phyloP scores from a whole-genome alignment of 2,113 vertebrate genomes.

The Cebus imitator region DNA sequence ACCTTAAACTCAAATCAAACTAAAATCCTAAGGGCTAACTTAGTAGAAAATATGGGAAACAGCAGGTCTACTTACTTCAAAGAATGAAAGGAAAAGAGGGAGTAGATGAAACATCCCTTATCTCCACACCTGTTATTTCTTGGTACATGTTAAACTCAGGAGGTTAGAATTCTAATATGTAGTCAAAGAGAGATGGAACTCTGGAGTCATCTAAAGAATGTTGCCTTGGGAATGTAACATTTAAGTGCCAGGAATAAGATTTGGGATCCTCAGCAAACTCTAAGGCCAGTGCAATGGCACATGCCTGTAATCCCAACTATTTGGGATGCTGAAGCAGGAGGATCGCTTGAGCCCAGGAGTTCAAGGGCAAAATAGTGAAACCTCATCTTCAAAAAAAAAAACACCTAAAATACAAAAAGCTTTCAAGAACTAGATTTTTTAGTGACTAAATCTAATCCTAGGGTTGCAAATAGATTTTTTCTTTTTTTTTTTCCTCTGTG shows the following conservation, averaged over 20 bases:
- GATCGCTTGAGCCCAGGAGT: background rate
- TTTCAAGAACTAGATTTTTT: slow-evolving; percentile 7
- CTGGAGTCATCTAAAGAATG: background rate
- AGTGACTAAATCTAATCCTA: background rate
- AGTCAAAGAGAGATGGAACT: background rate
- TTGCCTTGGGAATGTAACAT: background rate
- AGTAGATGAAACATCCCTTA: background rate
- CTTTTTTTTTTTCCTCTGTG: too few species aligned
- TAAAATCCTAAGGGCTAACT: background rate
- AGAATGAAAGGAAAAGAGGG: background rate
- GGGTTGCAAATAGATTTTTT: background rate
- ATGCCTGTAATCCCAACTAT: background rate
- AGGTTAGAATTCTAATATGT: background rate
- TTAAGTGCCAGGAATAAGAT: background rate
- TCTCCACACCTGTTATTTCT: background rate
- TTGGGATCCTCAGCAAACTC: background rate
- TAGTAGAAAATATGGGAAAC: background rate
- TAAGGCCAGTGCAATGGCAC: background rate
- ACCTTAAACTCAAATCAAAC: background rate
- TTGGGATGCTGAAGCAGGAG: background rate
- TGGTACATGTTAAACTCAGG: background rate
- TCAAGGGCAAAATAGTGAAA: background rate
- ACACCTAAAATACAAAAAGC: background rate
- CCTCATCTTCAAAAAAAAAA: background rate
- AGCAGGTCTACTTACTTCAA: background rate